These are phyloP conservation scores for Lerista edwardsae DNA, from an alignment of 2,797 vertebrate genomes.

Conservation along the genomic window DNA sequence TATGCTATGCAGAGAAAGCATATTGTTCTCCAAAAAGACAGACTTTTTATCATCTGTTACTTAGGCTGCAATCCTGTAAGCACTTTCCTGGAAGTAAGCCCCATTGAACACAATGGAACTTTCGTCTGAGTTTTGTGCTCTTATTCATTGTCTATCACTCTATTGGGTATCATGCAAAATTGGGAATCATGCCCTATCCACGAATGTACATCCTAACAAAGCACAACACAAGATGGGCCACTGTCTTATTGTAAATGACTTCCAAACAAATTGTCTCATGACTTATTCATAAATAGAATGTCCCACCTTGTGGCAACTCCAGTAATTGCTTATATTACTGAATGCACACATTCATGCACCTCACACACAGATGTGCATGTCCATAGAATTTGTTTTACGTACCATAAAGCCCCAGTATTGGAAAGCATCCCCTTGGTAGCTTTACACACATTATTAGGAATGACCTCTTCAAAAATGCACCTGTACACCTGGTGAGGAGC, in stretches of 20 bases:
- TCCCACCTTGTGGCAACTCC: background rate
- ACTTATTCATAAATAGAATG: background rate
- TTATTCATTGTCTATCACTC: background rate
- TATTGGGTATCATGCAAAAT: background rate
- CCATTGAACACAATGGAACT: too few species aligned
- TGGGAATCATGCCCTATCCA: background rate
- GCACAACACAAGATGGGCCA: background rate
- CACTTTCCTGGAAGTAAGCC: too few species aligned
- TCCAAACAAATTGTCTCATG: background rate
- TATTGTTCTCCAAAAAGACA: background rate
- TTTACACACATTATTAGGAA: background rate
- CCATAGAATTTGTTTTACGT: background rate
- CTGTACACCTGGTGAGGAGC: background rate
- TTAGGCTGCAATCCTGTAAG: too few species aligned
- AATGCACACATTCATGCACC: background rate
- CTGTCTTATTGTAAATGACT: background rate
- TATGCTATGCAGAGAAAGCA: background rate
- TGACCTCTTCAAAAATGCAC: background rate
- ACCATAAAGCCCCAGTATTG: background rate
- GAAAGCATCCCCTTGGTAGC: background rate
- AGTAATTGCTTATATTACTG: background rate
- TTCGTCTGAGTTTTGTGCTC: too few species aligned
- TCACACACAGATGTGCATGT: background rate
- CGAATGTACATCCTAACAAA: background rate
- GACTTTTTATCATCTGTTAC: background rate